phyloP scores from a whole-genome alignment of 2,797 vertebrate species.

The Pterois miles region DNA sequence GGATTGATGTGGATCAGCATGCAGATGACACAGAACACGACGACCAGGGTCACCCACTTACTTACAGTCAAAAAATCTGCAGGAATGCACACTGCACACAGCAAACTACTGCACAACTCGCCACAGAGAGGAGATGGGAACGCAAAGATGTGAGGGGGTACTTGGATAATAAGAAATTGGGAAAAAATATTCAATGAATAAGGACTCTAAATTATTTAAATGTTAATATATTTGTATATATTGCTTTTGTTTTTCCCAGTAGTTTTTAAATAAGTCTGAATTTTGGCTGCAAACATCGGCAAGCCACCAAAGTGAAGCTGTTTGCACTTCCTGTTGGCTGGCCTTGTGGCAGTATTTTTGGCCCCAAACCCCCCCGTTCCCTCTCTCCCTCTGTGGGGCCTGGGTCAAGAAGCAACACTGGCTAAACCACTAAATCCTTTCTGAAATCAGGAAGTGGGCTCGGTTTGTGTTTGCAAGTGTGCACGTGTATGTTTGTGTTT shows the following conservation, averaged over 20 bases:
- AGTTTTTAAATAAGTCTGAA: background rate
- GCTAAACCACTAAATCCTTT: constrained; percentile 65
- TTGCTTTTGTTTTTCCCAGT: background rate
- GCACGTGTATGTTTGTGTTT: constrained; percentile 62
- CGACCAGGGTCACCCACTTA: constrained; percentile 59
- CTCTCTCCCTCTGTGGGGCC: constrained; percentile 52
- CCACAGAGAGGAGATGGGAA: constrained; percentile 53
- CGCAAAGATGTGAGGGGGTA: background rate
- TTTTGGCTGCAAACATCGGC: constrained; percentile 26
- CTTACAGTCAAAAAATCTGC: constrained; percentile 51
- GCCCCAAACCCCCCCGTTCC: constrained; percentile 35
- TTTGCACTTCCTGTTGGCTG: constrained; percentile 71
- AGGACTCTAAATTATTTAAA: background rate
- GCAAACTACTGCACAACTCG: constrained; percentile 65
- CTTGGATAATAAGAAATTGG: background rate
- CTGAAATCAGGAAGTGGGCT: constrained; percentile 78
- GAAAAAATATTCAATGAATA: background rate
- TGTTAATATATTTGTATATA: background rate
- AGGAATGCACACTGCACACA: constrained; percentile 70
- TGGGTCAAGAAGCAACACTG: constrained; percentile 70
- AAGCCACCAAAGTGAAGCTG: constrained; percentile 18
- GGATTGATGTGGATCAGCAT: constrained; percentile 66
- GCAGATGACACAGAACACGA: constrained; percentile 69
- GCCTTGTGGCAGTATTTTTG: constrained; percentile 55
- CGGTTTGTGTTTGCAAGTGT: constrained; percentile 58